Conservation (phyloP, 2,888 invertebrate species). For the Hydriomena furcata region DNA sequence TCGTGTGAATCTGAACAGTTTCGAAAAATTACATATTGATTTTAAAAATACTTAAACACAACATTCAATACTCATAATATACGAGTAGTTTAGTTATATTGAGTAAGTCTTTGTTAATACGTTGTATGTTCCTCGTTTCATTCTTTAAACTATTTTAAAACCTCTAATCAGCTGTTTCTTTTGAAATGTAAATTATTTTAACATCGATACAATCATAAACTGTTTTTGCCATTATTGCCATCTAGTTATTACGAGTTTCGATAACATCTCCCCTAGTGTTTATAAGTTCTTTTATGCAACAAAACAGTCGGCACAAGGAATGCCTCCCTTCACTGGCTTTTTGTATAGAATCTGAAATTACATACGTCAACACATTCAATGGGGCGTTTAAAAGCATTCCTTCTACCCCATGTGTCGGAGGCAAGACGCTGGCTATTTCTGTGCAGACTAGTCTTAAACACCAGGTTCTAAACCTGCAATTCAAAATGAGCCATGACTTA, state of each 20-base stretch:
- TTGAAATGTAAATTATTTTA: conserved; percentile 20
- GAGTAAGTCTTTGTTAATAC: too few species aligned
- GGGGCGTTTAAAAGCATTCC: conserved; percentile 70
- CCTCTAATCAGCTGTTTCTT: not conserved
- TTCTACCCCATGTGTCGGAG: conserved; percentile 48
- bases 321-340: conserved; percentile 54
- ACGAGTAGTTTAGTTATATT: too few species aligned
- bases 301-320: conserved; percentile 43
- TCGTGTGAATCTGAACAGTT: conserved; percentile 17
- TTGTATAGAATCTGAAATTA: conserved; percentile 71
- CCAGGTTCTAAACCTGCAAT: conserved; percentile 5
- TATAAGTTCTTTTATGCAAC: conserved; percentile 38
- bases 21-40: conserved; percentile 13
- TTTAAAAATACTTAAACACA: too few species aligned
- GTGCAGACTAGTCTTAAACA: conserved; percentile 36
- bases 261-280: conserved; percentile 50
- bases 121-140: too few species aligned
- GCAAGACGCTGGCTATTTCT: conserved; percentile 48
- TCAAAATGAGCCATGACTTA: conserved; percentile 7
- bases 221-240: conserved; percentile 43
- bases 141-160: too few species aligned
- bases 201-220: conserved; percentile 38
- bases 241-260: conserved; percentile 42
- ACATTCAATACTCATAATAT: too few species aligned
- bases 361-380: conserved; percentile 71